Base-by-base conservation (phyloP, 2,888 invertebrate genomes). In the Morpho achilles region DNA sequence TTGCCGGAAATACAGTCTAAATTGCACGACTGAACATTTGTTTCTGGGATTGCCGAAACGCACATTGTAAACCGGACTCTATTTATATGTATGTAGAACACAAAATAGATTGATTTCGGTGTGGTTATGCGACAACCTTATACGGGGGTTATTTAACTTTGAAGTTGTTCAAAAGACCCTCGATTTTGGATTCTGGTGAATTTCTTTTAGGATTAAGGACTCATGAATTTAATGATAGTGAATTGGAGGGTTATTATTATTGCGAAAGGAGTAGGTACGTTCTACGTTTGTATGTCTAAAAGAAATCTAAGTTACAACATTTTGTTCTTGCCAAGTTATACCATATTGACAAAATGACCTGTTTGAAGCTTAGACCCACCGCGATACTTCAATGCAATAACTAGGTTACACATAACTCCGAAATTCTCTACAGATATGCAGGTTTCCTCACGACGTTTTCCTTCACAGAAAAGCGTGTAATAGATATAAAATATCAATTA, bases 211-310 rank as follows among this genome's bases (percentile, higher is more conserved):
- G 88, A 89, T 89, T 90, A 89, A 84, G 85, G 75, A 84, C 86
- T 83, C 82, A 81, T 88, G 90, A 87, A 86, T 88, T 83, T 89
- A 88, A 90, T 89, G 89, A 88, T 88, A 89, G 87, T 88, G 82
- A 78, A 76, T 77, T 72, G 62, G 76, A 68, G 79, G 77, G 79
- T 76, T 79, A 80, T 84, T 84, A 78, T 74, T 66, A 67, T 68
- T 69, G 73, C 73, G 79, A 82, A 82, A 82, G 77, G 74, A 81
- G 79, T 81, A 78, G 83, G 79, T 77, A 79, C 73, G 73, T 73
- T 72, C 70, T 5, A 32, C 3, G 32, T 16, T 16, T 16, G 16
- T 32, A 32, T 5, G 32, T 32, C 32, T 32, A 2, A 43, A 43
- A 43, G n/a, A 43, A 43, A n/a, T 43, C 43, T 43, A 43, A 43